Evolutionary conservation across 2,797 vertebrate genomes (phyloP), one percentile per base, ranked within the genome.

Genomic region (Chrysocyon brachyurus): DNA sequence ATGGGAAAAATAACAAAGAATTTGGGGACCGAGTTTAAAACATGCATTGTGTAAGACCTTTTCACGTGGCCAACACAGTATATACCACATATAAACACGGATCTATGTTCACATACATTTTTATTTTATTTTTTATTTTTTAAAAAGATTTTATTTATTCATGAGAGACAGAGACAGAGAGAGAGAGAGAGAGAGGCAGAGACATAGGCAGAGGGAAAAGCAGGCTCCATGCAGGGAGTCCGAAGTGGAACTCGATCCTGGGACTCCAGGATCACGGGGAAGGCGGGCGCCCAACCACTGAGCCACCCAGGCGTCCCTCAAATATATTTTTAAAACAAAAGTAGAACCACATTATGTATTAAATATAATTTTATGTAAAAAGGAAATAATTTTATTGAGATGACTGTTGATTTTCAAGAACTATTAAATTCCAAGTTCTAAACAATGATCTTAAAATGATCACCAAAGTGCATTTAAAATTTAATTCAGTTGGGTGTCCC

Each of bases 381-480:
- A 46, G 77, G 57, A 79, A 92, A 85, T 90, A 82, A n/a, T 57
- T 28, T 59, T 61, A 63, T 87, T 93, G 49, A 66, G 79, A 95
- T 79, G 36, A 40, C 33, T 36, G 5, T 70, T 87, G 46, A 82
- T 22, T 93, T 90, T 81, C n/a, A 95, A 77, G 73, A 91, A 61
- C 16, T 4, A 82, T 81, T 86, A 75, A 16, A 21, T 97, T 95
- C 75, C 21, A 70, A 66, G n/a, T 87, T 93, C 54, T 46, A 40
- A 63, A 49, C 10, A 63, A 16, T 61, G 56, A 90, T 86, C 52
- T 89, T 86, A 92, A 94, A 79, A 79, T 52, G 11, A 72, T 90
- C 31, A 16, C 72, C 57, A 54, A 94, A 72, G 26, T 83, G 40
- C 6, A 57, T 64, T 78, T 66, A n/a, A 9, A 66, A 66, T 31